Percentiles rank a stretch among this genome's conserved stretches.
Evolutionary conservation across 1,140 invertebrate species (phyloP).

Genomic region (Drosophila lacteicornis): DNA sequence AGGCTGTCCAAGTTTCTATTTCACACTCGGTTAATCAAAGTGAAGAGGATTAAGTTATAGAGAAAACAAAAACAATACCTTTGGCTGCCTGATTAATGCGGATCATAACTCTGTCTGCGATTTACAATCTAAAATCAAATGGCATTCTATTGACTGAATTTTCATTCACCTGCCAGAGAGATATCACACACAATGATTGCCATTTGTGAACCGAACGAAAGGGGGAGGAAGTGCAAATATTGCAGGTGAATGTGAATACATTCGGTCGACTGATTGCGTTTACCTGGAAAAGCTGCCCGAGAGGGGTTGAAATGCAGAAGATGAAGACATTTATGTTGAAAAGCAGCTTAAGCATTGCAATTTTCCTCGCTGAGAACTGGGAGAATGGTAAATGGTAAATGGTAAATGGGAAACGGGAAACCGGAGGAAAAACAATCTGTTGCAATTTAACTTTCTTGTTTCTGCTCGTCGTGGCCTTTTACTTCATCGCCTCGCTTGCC

Average conservation of each 20-base stretch:
- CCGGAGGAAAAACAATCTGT: constrained; percentile 43
- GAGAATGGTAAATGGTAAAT: neutral
- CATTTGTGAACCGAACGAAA: neutral
- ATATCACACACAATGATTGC: constrained; percentile 34
- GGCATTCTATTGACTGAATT: constrained; percentile 60
- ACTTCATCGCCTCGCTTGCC: constrained; percentile 11
- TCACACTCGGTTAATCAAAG: constrained; percentile 18
- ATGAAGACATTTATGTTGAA: constrained; percentile 37
- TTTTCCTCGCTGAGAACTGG: constrained; percentile 8
- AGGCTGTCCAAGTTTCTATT: neutral
- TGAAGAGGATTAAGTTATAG: constrained; percentile 19
- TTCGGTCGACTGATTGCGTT: constrained; percentile 57
- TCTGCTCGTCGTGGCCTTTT: neutral
- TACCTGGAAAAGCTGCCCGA: constrained; percentile 13
- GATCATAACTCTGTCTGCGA: constrained; percentile 7
- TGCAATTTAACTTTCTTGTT: constrained; percentile 51
- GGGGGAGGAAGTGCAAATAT: constrained; percentile 48
- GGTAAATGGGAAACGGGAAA: constrained; percentile 2
- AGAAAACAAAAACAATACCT: neutral
- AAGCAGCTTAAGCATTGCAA: constrained; percentile 27
- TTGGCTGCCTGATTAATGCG: constrained; percentile 18
- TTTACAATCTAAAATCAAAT: constrained; percentile 41
- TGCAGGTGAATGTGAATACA: constrained; percentile 53
- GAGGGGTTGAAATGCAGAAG: constrained; percentile 21
- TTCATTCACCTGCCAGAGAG: constrained; percentile 30